Evolutionary conservation across 2,888 invertebrate species (phyloP).

Genomic region (Lepidocyrtoides sp.): DNA sequence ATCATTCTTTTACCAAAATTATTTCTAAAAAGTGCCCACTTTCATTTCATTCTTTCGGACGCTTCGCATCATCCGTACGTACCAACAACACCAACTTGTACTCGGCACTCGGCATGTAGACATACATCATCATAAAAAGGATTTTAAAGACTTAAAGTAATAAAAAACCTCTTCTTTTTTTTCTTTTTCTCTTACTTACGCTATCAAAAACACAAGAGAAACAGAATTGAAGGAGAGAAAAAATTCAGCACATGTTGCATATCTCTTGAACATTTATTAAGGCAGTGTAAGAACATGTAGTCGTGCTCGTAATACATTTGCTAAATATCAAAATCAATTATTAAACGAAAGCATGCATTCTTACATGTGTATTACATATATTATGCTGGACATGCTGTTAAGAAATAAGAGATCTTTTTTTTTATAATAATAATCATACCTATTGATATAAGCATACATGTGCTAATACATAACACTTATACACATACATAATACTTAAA

Average conservation of each 20-base stretch:
- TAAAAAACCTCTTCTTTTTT: constrained; percentile 57
- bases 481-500: not conserved
- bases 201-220: constrained; percentile 6
- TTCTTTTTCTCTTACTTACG: not conserved
- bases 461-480: not conserved
- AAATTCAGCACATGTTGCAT: constrained; percentile 53
- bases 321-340: constrained; percentile 72
- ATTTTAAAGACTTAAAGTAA: constrained; percentile 43
- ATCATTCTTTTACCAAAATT: not conserved
- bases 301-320: constrained; percentile 45
- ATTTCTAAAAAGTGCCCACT: not conserved
- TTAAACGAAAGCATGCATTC: constrained; percentile 62
- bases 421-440: not conserved
- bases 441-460: constrained; percentile 15
- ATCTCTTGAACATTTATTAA: constrained; percentile 37
- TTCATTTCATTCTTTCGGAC: not conserved
- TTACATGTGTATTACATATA: constrained; percentile 47
- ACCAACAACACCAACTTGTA: constrained; percentile 4
- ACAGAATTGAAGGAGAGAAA: not conserved
- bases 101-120: not conserved
- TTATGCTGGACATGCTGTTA: constrained; percentile 43
- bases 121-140: constrained; percentile 68
- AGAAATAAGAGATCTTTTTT: constrained; percentile 6
- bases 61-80: not conserved
- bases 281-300: constrained; percentile 49